Evolutionary conservation across 2,797 vertebrate species (phyloP).

Genomic region (Rhinichthys osculus): DNA sequence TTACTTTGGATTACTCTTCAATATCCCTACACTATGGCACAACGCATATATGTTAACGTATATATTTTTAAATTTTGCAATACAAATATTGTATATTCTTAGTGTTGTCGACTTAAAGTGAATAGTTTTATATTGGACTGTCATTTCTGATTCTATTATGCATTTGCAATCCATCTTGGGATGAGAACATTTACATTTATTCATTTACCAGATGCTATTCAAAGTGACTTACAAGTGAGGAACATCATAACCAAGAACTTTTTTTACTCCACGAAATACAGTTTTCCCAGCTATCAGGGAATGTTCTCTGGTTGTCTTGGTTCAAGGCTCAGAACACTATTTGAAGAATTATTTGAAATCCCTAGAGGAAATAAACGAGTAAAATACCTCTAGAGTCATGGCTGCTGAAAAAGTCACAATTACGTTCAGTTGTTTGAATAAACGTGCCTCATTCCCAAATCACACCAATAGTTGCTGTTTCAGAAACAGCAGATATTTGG

Average conservation of each 20-base stretch:
- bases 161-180: background rate
- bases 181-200: too few species aligned
- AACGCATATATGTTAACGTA: too few species aligned
- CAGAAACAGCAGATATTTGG: background rate
- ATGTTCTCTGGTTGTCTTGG: background rate
- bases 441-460: background rate
- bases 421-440: background rate
- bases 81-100: too few species aligned
- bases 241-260: too few species aligned
- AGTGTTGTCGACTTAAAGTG: too few species aligned
- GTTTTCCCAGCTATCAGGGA: background rate
- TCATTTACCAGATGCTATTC: too few species aligned
- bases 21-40: too few species aligned
- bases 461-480: background rate
- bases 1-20: too few species aligned
- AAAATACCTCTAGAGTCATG: background rate
- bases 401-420: background rate
- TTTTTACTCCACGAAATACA: too few species aligned
- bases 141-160: background rate
- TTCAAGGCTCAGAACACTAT: background rate
- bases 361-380: background rate
- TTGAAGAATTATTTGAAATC: background rate
- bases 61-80: too few species aligned
- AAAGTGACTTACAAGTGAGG: too few species aligned
- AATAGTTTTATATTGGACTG: too few species aligned